Evolutionary conservation across 2,113 vertebrate genomes (phyloP).

Genomic region (Muntiacus muntjak): DNA sequence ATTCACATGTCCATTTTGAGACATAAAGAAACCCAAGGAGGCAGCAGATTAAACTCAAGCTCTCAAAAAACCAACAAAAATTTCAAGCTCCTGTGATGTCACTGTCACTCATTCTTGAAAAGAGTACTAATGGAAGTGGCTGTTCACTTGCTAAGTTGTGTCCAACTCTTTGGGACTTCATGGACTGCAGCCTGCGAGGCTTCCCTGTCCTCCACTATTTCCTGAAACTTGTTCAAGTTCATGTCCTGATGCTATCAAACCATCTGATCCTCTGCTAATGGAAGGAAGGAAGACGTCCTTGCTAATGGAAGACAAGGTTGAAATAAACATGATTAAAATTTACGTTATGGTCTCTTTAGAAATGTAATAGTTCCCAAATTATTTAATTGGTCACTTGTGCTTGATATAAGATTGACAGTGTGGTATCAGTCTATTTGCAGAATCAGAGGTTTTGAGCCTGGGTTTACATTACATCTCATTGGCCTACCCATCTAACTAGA

Average conservation of each 20-base stretch:
- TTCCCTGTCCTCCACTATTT: neutral
- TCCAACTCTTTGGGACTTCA: neutral
- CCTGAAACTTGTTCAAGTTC: neutral
- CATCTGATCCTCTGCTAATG: neutral
- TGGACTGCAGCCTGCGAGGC: neutral
- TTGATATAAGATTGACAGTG: neutral
- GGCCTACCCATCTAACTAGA: neutral
- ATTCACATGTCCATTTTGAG: neutral
- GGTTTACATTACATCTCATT: neutral
- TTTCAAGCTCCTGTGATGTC: neutral
- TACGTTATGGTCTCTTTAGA: neutral
- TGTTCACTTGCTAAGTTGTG: neutral
- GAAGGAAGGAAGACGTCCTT: neutral
- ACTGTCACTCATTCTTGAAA: neutral
- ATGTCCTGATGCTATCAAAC: neutral
- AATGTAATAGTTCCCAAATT: neutral
- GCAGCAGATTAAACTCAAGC: neutral
- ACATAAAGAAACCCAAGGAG: neutral
- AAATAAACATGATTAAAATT: neutral
- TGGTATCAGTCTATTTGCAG: neutral
- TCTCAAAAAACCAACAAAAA: neutral
- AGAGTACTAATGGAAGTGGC: neutral
- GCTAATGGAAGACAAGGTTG: neutral
- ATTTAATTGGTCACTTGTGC: neutral
- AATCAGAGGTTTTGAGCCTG: neutral